phyloP scores from a whole-genome alignment of 2,113 vertebrate genomes.

The Petaurus breviceps region DNA sequence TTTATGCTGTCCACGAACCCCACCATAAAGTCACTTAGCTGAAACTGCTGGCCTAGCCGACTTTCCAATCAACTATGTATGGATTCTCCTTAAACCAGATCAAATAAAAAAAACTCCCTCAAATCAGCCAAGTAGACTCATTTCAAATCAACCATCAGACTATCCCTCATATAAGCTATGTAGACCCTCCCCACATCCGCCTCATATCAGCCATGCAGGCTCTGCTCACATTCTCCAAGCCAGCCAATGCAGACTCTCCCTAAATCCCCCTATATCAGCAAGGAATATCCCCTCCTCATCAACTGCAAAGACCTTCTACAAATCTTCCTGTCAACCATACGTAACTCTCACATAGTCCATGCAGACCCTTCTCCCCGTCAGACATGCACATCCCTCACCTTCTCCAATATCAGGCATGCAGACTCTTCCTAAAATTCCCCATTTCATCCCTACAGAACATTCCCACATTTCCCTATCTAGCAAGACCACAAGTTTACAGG shows the following conservation, averaged over 20 bases:
- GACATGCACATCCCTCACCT: neutral
- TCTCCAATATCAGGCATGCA: neutral
- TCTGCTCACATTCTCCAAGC: neutral
- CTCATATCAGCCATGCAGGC: neutral
- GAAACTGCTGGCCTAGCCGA: neutral
- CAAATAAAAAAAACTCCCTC: neutral
- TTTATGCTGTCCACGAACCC: neutral
- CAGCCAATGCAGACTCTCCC: neutral
- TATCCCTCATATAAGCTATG: neutral
- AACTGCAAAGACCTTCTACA: neutral
- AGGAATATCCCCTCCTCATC: neutral
- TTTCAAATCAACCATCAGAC: neutral
- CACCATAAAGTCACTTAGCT: neutral
- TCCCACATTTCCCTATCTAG: neutral
- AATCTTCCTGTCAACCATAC: neutral
- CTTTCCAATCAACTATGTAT: neutral
- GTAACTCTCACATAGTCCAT: neutral
- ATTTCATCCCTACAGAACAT: neutral
- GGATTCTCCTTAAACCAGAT: neutral
- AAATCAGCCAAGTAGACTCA: neutral
- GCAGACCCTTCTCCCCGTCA: neutral
- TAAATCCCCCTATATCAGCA: neutral
- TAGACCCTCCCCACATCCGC: neutral
- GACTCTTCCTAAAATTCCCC: neutral
- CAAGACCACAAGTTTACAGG: neutral